Evolutionary conservation across 1,140 invertebrate species (phyloP).

Genomic region (Brachionus koreanus): DNA sequence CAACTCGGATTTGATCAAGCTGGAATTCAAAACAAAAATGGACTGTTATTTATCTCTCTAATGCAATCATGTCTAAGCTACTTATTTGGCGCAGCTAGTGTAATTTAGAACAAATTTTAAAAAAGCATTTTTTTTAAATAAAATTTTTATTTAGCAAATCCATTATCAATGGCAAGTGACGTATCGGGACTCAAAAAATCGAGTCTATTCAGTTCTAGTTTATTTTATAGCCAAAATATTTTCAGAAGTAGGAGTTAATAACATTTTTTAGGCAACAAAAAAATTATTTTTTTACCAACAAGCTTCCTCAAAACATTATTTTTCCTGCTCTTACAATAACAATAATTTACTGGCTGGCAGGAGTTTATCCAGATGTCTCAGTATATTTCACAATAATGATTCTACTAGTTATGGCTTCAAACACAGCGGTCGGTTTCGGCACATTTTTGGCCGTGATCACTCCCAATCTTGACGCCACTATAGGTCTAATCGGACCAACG

Average conservation of each 20-base stretch:
- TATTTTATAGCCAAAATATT: slow-evolving; percentile 31
- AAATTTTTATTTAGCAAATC: slow-evolving; percentile 48
- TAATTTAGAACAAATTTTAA: slow-evolving; percentile 70
- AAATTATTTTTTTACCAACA: slow-evolving; percentile 55
- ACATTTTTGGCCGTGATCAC: slow-evolving; percentile 63
- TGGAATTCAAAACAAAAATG: slow-evolving; percentile 90
- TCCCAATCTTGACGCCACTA: slow-evolving; percentile 59
- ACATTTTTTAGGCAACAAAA: not conserved
- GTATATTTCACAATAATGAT: slow-evolving; percentile 43
- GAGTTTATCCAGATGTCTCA: slow-evolving; percentile 63
- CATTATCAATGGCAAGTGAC: slow-evolving; percentile 20
- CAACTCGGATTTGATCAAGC: slow-evolving; percentile 76
- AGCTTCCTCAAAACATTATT: slow-evolving; percentile 45
- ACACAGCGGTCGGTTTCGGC: slow-evolving; percentile 55
- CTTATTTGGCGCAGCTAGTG: slow-evolving; percentile 67
- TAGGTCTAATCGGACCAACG: slow-evolving; percentile 80
- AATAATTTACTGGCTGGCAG: slow-evolving; percentile 78
- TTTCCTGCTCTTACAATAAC: slow-evolving; percentile 31
- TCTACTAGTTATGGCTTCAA: not conserved
- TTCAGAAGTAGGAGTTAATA: not conserved
- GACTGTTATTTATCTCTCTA: slow-evolving; percentile 84
- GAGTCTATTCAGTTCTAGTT: slow-evolving; percentile 3
- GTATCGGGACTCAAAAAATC: slow-evolving; percentile 7
- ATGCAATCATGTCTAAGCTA: slow-evolving; percentile 69
- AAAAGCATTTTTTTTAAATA: slow-evolving; percentile 64